Percentiles rank a stretch among this genome's conserved stretches.
These are phyloP conservation scores for Matsumyia berberina DNA, from an alignment of 2,888 invertebrate genomes.

Conservation along the genomic window DNA sequence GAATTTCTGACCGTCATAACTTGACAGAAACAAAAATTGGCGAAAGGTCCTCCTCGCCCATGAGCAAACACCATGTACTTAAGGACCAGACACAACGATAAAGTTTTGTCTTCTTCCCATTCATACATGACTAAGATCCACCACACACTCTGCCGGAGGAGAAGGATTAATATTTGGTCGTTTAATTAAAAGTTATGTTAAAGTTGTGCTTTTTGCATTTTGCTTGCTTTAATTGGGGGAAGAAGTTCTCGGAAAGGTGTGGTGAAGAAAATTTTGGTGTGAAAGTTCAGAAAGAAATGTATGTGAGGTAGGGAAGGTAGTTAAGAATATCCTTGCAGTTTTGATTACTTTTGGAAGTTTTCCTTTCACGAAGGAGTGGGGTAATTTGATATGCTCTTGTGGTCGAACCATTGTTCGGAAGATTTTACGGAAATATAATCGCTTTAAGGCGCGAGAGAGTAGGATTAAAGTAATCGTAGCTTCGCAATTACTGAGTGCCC, in stretches of 20 bases:
- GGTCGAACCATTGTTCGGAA: too few relatives aligned
- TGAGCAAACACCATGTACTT: not conserved
- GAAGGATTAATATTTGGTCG: slow-evolving; percentile 35
- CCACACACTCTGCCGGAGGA: not conserved
- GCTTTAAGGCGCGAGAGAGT: too few relatives aligned
- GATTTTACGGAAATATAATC: too few relatives aligned
- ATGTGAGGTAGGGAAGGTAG: not conserved
- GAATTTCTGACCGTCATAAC: slow-evolving; percentile 7
- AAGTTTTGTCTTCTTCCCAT: not conserved
- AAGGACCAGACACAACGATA: not conserved
- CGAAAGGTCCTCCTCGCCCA: not conserved
- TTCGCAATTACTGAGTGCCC: too few relatives aligned
- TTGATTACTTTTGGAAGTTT: not conserved
- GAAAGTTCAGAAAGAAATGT: not conserved
- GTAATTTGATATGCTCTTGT: too few relatives aligned
- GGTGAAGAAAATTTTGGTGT: not conserved
- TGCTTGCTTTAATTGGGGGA: slow-evolving; percentile 17
- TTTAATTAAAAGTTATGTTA: slow-evolving; percentile 48
- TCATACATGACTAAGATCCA: not conserved
- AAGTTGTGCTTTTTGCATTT: not conserved
- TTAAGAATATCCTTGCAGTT: not conserved
- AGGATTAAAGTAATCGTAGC: too few relatives aligned
- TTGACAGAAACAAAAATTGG: not conserved
- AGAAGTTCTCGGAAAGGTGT: not conserved
- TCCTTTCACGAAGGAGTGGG: too few relatives aligned